These are phyloP conservation scores for Narcine bancroftii DNA, from an alignment of 2,113 vertebrate genomes.

Conservation along the genomic window DNA sequence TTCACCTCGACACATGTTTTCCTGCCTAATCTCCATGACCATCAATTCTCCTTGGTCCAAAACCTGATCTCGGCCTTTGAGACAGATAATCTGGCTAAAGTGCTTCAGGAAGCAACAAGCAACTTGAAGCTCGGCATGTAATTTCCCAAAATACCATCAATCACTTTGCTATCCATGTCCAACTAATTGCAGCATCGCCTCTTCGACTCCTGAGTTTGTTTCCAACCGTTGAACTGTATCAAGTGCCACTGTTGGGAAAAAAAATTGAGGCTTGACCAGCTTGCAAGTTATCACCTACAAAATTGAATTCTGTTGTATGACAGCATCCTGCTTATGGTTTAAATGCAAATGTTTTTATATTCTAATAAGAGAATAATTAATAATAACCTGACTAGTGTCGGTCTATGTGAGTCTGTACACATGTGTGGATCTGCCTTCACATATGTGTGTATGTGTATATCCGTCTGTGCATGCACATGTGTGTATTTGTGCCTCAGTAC, in stretches of 20 bases:
- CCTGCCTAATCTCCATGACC: too few relatives aligned
- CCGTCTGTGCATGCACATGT: background rate
- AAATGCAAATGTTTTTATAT: background rate
- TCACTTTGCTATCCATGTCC: background rate
- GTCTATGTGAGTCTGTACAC: background rate
- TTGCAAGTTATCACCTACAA: background rate
- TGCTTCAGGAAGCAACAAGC: background rate
- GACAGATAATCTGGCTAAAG: too few relatives aligned
- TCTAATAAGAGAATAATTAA: background rate
- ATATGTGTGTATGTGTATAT: background rate
- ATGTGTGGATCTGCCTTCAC: background rate
- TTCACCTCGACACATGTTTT: too few relatives aligned
- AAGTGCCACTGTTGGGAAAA: background rate
- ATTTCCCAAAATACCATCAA: background rate
- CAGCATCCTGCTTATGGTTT: background rate
- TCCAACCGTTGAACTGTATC: background rate
- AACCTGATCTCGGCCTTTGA: too few relatives aligned
- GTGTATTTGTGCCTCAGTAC: background rate
- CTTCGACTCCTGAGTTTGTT: background rate
- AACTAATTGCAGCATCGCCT: background rate
- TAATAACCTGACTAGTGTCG: background rate
- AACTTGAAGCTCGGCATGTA: background rate
- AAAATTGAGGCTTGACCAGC: background rate
- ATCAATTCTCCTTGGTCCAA: too few relatives aligned
- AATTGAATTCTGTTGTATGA: background rate